These are phyloP conservation scores for Ectemnius lituratus DNA, from an alignment of 2,888 invertebrate genomes.

Conservation along the genomic window DNA sequence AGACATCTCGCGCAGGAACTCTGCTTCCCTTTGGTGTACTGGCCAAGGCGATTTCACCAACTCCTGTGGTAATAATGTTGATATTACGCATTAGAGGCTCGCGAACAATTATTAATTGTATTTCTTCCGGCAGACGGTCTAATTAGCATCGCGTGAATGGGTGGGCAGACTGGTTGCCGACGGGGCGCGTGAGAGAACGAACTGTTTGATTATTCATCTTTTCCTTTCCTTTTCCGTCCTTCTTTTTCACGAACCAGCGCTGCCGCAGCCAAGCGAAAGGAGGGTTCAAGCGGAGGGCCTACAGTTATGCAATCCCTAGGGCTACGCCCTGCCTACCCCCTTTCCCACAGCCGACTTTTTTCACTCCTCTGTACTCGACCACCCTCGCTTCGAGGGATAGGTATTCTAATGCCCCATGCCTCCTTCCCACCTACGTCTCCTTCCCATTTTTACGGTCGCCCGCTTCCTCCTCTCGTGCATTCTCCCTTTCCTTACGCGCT, in stretches of 20 bases:
- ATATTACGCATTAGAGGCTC: constrained; percentile 15
- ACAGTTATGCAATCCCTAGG: constrained; percentile 53
- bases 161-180: constrained; percentile 29
- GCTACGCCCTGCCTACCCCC: constrained; percentile 33
- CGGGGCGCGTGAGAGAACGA: constrained; percentile 9
- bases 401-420: constrained; percentile 67
- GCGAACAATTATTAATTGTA: constrained; percentile 54
- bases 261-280: constrained; percentile 50
- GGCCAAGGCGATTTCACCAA: constrained; percentile 15
- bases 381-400: constrained; percentile 40
- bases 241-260: constrained; percentile 34
- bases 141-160: constrained; percentile 51
- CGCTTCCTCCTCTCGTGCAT: constrained; percentile 35
- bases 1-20: not conserved
- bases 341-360: constrained; percentile 34
- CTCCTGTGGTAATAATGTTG: constrained; percentile 15
- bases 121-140: constrained; percentile 44
- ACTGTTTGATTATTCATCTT: constrained; percentile 61
- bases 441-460: constrained; percentile 24
- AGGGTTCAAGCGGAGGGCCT: constrained; percentile 46
- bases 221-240: constrained; percentile 46
- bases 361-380: constrained; percentile 43
- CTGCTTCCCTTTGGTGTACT: not conserved
- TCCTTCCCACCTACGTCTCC: constrained; percentile 50
- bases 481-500: constrained; percentile 10